phyloP scores from a whole-genome alignment of 2,888 invertebrate genomes.

The Griposia aprilina region DNA sequence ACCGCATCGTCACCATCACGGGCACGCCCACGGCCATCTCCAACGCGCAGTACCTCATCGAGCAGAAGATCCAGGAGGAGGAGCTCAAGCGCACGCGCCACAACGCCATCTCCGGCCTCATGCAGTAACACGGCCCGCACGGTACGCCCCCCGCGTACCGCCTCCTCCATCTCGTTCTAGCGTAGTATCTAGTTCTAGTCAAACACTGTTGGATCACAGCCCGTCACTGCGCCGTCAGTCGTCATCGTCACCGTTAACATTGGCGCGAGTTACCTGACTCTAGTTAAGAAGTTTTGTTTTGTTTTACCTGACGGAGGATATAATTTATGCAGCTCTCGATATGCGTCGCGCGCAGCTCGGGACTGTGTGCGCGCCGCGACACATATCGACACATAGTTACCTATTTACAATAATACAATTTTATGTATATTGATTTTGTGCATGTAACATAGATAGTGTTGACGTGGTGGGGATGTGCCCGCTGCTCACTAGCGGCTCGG shows the following conservation, averaged over 20 bases:
- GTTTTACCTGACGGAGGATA: slow-evolving; percentile 76
- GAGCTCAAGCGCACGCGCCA: slow-evolving; percentile 98
- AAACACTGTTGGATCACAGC: slow-evolving; percentile 71
- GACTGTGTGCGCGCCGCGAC: slow-evolving; percentile 66
- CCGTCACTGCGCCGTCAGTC: slow-evolving; percentile 41
- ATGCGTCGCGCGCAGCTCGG: slow-evolving; percentile 70
- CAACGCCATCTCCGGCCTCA: slow-evolving; percentile 94
- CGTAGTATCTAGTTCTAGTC: slow-evolving; percentile 74
- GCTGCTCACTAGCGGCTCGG: neutral
- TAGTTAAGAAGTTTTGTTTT: slow-evolving; percentile 80
- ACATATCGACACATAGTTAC: slow-evolving; percentile 80
- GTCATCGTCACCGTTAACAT: slow-evolving; percentile 42
- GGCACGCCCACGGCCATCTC: slow-evolving; percentile 97
- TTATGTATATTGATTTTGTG: slow-evolving; percentile 83
- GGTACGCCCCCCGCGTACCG: slow-evolving; percentile 32
- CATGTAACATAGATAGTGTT: slow-evolving; percentile 80
- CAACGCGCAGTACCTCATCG: slow-evolving; percentile 98
- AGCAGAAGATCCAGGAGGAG: slow-evolving; percentile 98
- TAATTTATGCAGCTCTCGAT: slow-evolving; percentile 80
- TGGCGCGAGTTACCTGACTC: slow-evolving; percentile 83
- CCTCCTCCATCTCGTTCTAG: slow-evolving; percentile 63
- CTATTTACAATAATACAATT: slow-evolving; percentile 83
- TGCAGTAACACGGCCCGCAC: slow-evolving; percentile 90
- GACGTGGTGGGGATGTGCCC: slow-evolving; percentile 61
- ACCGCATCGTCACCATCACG: slow-evolving; percentile 98